Evolutionary conservation across 2,888 invertebrate genomes (phyloP), one percentile per base, ranked within the genome.

Genomic region (Ditylenchus weischeri): DNA sequence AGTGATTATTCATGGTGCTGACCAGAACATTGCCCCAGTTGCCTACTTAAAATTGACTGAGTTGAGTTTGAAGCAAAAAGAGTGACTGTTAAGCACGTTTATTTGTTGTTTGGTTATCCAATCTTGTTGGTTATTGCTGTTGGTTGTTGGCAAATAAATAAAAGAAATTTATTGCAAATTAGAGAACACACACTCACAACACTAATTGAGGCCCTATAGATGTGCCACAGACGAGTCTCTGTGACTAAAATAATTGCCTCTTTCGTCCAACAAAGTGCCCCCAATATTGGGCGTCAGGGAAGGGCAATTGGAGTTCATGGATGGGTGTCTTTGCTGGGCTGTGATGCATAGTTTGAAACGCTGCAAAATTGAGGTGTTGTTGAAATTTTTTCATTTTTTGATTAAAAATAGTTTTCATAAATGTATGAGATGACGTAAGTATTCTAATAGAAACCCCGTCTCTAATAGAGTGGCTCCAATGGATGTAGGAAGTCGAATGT

Each of bases 1-100:
- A 86, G 88, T 90, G 79, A 88, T 95, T 68, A 88, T 91, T 75
- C 92, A 93, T 84, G 54, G 29, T 15, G 36, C 21, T 18, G 89
- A 91, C 79, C 93, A 95, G 87, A 89, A 91, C 2, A 89, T 96
- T 82, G 93, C 93, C 38, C 91, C 94, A 10, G 95, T 95, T 64
- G 94, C 92, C 47, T 96, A 93, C 84, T 87, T 96, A 68, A 92
- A 91, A 84, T 88, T 96, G 76, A 89, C 88, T 75, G 90, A 90
- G 85, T 85, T 94, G 71, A 90, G 89, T 79, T 86, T 94, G 79
- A 90, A 90, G 85, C 86, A 87, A 5, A 43, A 43, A 43, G 43
- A 43, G 15, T 43, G 43, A 43, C 8, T 43, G 43, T 43, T 43
- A 15, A 43, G 8, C 1, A 15, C 11, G 38, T 6, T 38, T n/a